Conservation (phyloP, 2,113 vertebrate species). For the Vulpes lagopus region DNA sequence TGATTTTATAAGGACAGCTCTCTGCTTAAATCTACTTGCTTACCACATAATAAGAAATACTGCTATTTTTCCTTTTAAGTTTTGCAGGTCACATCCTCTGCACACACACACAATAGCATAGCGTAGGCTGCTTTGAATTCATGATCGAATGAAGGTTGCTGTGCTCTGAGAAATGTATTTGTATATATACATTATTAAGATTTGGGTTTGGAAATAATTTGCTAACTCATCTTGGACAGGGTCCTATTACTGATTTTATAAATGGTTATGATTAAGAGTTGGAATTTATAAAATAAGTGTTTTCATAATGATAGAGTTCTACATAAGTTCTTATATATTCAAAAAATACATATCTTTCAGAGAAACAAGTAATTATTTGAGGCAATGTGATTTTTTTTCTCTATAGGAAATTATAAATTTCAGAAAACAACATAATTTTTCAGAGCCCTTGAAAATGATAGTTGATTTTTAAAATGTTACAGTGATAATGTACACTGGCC, state of each 20-base stretch:
- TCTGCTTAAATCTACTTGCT: slow-evolving; percentile 35
- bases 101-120: neutral
- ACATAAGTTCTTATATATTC: neutral
- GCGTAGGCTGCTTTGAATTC: slow-evolving; percentile 3
- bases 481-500: neutral
- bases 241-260: slow-evolving; percentile 62
- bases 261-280: slow-evolving; percentile 38
- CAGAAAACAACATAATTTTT: slow-evolving; percentile 30
- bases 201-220: slow-evolving; percentile 58
- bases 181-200: neutral
- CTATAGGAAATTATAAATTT: slow-evolving; percentile 12
- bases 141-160: neutral
- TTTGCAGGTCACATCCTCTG: slow-evolving; percentile 36
- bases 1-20: slow-evolving; percentile 38
- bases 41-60: slow-evolving; percentile 4
- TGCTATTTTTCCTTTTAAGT: neutral
- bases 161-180: slow-evolving; percentile 31
- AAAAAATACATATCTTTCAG: neutral
- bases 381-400: neutral
- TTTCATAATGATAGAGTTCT: slow-evolving; percentile 8
- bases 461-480: neutral
- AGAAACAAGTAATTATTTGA: slow-evolving; percentile 20
- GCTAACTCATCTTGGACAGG: neutral
- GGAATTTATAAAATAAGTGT: slow-evolving; percentile 60
- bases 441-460: neutral